Evolutionary conservation across 2,888 invertebrate species (phyloP).

Genomic region (Muscina levida): DNA sequence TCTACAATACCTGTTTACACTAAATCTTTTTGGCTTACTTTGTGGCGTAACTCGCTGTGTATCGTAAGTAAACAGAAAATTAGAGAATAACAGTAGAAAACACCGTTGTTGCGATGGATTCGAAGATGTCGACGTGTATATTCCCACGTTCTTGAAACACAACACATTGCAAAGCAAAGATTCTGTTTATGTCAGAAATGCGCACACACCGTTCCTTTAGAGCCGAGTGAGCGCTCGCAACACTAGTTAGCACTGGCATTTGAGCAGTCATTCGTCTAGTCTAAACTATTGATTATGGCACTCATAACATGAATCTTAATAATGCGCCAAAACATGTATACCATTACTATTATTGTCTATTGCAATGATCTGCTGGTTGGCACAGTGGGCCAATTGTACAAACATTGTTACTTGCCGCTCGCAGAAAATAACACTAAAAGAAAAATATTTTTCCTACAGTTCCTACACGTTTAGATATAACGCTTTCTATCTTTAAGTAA

Average conservation of each 20-base stretch:
- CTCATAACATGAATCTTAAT: conserved; percentile 46
- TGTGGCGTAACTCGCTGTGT: conserved; percentile 8
- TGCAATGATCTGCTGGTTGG: neutral
- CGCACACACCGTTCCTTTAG: conserved; percentile 25
- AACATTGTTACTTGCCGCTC: too few relatives aligned
- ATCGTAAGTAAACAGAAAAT: neutral
- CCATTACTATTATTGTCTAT: conserved; percentile 24
- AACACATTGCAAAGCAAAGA: conserved; percentile 37
- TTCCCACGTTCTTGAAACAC: conserved; percentile 60
- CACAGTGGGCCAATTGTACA: neutral
- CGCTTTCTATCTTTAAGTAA: too few relatives aligned
- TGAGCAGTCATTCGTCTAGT: conserved; percentile 16
- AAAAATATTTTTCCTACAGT: too few relatives aligned
- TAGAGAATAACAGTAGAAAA: neutral
- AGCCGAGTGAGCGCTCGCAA: neutral
- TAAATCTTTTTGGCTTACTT: conserved; percentile 40
- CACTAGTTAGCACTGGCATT: conserved; percentile 18
- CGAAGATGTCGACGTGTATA: conserved; percentile 10
- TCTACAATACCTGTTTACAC: conserved; percentile 41
- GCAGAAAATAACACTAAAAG: too few relatives aligned
- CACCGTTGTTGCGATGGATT: conserved; percentile 21
- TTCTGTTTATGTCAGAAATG: conserved; percentile 24
- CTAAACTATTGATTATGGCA: conserved; percentile 46
- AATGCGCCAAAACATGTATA: conserved; percentile 49
- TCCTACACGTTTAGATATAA: too few relatives aligned